Base-by-base conservation (phyloP, 2,113 vertebrate genomes). In the Eulacestoma nigropectus region DNA sequence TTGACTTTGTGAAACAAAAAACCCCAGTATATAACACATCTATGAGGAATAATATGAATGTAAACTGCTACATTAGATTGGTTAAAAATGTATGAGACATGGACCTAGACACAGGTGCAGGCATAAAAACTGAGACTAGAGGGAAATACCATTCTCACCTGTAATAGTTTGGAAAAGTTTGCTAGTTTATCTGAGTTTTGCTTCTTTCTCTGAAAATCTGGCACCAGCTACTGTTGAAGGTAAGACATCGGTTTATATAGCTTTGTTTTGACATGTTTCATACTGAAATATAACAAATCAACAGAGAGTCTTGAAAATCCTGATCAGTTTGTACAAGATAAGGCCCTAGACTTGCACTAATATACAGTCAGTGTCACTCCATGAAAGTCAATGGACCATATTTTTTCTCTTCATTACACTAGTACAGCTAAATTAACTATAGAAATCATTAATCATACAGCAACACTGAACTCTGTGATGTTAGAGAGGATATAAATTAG, bases 341-440 rank as follows among this genome's bases (percentile, higher is more conserved):
- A 79, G n/a, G 41, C 41, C 3, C 3, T 32, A 73, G n/a, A 57
- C 37, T 79, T 69, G 13, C 49, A 60, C 8, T 87, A 76, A 82
- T 82, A 75, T 76, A 82, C 49, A 84, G 50, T 73, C 77, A 79
- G 35, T 89, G 74, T 82, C 62, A 75, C 62, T 62, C 84, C 37
- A 57, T 76, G 70, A 76, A 91, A 93, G 81, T 76, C 74, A 93
- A 80, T 64, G 52, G 49, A 78, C 87, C 65, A 20, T 88, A 84
- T 75, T 87, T 93, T 94, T 93, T 78, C 44, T 74, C 65, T 89
- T 81, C 19, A 5, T 97, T 94, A 79, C 62, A 35, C 35, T 35
- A 92, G 46, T 92, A 93, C 52, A 79, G 89, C 69, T 92, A 77
- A 62, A 92, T 97, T 96, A 95, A 89, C 69, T 94, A 75, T 11